These are phyloP conservation scores for Petroica traversi DNA, from an alignment of 2,113 vertebrate species.

Conservation along the genomic window DNA sequence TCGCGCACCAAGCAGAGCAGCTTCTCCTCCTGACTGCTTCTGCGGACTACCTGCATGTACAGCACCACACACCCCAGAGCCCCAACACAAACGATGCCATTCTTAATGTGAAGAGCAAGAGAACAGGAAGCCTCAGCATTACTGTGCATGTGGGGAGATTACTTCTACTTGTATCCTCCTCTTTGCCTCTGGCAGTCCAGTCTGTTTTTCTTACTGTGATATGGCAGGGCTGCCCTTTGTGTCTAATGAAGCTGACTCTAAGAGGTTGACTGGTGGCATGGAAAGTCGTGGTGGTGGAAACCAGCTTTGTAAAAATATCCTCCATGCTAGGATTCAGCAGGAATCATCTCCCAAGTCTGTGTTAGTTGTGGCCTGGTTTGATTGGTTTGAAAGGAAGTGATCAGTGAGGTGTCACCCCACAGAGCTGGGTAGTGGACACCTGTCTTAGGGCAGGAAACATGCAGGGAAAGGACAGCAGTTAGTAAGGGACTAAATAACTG, in stretches of 20 bases:
- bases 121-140: not conserved
- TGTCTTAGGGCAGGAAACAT: not conserved
- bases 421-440: not conserved
- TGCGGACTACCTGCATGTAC: conserved; percentile 87
- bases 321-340: not conserved
- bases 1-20: conserved; percentile 91
- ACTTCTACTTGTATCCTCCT: not conserved
- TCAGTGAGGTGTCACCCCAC: not conserved
- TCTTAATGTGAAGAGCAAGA: not conserved
- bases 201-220: not conserved
- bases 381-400: not conserved
- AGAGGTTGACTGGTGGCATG: not conserved
- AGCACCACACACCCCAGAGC: conserved; percentile 22
- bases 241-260: not conserved
- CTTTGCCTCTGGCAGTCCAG: not conserved
- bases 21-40: conserved; percentile 87
- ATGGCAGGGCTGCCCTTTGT: not conserved
- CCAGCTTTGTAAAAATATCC: not conserved
- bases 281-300: not conserved
- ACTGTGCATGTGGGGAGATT: fast-evolving
- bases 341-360: not conserved
- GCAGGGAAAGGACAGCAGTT: not conserved
- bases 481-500: not conserved
- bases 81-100: conserved; percentile 1
- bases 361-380: not conserved